Base-by-base conservation (phyloP, 2,113 vertebrate species). In the Festucalex cinctus region DNA sequence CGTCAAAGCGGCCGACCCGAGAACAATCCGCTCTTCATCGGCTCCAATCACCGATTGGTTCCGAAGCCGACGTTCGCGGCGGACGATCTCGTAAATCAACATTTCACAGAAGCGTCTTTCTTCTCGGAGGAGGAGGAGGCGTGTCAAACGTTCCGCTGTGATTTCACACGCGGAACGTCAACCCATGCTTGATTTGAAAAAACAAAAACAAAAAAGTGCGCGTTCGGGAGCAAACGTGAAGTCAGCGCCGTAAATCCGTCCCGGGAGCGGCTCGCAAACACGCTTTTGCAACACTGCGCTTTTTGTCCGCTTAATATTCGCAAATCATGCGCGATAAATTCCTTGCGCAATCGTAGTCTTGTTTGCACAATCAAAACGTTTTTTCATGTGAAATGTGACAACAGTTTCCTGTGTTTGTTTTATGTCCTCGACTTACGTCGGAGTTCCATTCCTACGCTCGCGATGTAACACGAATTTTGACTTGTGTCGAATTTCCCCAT, bases 131-230 rank as follows among this genome's bases (percentile, higher is more conserved):
- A 76, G 41, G 65, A 66, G 58, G 59, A 53, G n/a, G 71, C 13
- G 20, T 74, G 63, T 85, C 74, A 83, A 76, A 86, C 76, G 64
- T 87, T 85, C 71, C 72, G 43, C 66, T n/a, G 19, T 73, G 83
- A 82, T 78, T 83, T 71, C 69, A 76, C 56, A 62, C 60, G 37
- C 26, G 39, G n/a, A n/a, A 62, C 60, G 60, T 62, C 60, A 62
- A 22, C 22, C 16, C 37, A 43, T 62, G 60, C 37, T 62, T 57
- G 26, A 43, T 62, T 62, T 62, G n/a, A 62, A 62, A 62, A 62
- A n/a, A n/a, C n/a, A n/a, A n/a, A n/a, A n/a, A n/a, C n/a, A n/a
- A n/a, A n/a, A n/a, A n/a, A n/a, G n/a, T n/a, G 60, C 26, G 60
- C 60, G 4, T 62, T 62, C n/a, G 26, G 37, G 22, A 62, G 43